Conservation (phyloP, 2,888 invertebrate genomes). For the Dicranocentrus wangi region DNA sequence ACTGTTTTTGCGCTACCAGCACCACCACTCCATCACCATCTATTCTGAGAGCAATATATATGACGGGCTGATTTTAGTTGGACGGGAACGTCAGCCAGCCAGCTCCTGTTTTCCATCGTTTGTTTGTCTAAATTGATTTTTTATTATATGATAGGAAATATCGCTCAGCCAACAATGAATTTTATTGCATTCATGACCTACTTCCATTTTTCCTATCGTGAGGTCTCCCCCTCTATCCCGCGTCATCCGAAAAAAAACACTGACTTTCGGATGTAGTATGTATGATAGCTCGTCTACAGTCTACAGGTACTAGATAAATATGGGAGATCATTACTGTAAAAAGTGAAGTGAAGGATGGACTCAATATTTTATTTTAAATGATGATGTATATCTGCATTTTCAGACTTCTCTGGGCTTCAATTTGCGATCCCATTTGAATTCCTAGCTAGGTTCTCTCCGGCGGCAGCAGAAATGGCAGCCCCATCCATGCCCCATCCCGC, state of each 20-base stretch:
- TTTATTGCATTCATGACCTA: neutral
- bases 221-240: too few relatives aligned
- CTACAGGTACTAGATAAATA: too few relatives aligned
- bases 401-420: neutral
- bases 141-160: constrained; percentile 2
- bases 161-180: constrained; percentile 1
- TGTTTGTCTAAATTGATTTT: constrained; percentile 18
- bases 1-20: too few relatives aligned
- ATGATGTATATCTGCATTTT: constrained; percentile 6
- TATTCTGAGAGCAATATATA: too few relatives aligned
- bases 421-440: neutral
- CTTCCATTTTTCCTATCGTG: neutral
- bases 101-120: neutral
- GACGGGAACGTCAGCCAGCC: too few relatives aligned
- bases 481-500: neutral
- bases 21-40: too few relatives aligned
- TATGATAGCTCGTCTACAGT: too few relatives aligned
- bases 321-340: constrained; percentile 21
- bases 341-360: constrained; percentile 14
- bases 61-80: too few relatives aligned
- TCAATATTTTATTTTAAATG: constrained; percentile 29
- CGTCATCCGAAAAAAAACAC: too few relatives aligned
- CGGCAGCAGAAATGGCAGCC: neutral
- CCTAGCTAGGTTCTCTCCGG: neutral
- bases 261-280: too few relatives aligned